phyloP scores from a whole-genome alignment of 1,140 invertebrate species.

The Antheraea pernyi region DNA sequence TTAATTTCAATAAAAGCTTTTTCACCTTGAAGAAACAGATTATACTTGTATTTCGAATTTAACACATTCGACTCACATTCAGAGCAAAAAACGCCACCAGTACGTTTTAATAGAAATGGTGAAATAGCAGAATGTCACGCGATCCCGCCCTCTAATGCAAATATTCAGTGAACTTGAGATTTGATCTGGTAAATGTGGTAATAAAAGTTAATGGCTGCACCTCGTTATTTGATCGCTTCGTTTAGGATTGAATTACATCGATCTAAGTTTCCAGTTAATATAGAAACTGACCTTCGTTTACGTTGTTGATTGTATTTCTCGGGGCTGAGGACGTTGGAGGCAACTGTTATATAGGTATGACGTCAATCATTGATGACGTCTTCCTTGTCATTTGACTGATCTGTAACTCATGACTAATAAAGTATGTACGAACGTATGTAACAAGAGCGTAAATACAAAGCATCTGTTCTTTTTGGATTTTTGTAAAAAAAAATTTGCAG shows the following conservation, averaged over 20 bases:
- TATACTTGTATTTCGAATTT: neutral
- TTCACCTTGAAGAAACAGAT: too few relatives aligned
- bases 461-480: too few relatives aligned
- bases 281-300: neutral
- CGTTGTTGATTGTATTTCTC: neutral
- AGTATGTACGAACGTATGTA: too few relatives aligned
- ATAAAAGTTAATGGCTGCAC: constrained; percentile 23
- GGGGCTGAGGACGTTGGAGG: too few relatives aligned
- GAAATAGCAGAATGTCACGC: constrained; percentile 9
- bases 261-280: neutral
- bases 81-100: neutral
- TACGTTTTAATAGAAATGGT: neutral
- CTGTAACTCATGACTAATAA: too few relatives aligned
- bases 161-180: constrained; percentile 8
- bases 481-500: too few relatives aligned
- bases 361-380: too few relatives aligned
- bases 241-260: constrained; percentile 25
- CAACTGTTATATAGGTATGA: too few relatives aligned
- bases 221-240: constrained; percentile 30
- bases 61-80: neutral
- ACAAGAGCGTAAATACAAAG: too few relatives aligned
- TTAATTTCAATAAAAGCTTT: too few relatives aligned
- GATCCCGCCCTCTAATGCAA: constrained; percentile 9
- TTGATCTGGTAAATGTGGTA: constrained; percentile 13
- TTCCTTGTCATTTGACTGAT: too few relatives aligned